These are phyloP conservation scores for Drosophila meridiana DNA, from an alignment of 2,888 invertebrate genomes.

Conservation along the genomic window DNA sequence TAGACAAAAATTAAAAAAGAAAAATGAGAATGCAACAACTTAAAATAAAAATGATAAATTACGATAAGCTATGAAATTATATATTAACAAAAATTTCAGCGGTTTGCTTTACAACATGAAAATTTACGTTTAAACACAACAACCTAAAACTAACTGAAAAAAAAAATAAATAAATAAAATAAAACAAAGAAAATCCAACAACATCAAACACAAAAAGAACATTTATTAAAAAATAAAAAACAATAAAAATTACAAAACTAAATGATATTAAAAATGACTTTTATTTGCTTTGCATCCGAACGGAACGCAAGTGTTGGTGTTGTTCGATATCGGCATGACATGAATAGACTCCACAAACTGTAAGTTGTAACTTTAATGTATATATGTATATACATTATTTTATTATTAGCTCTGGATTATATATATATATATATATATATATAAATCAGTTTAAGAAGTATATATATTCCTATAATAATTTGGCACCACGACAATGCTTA, in stretches of 20 bases:
- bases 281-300: conserved; percentile 9
- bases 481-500: no score
- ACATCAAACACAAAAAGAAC: conserved; percentile 56
- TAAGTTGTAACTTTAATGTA: no score
- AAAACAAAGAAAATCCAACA: conserved; percentile 59
- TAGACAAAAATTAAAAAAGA: conserved; percentile 21
- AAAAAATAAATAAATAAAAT: conserved; percentile 12
- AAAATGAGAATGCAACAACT: conserved; percentile 4
- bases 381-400: no score
- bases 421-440: no score
- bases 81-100: conserved; percentile 60
- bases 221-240: conserved; percentile 75
- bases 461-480: no score
- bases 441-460: no score
- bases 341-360: no score
- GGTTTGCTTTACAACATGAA: conserved; percentile 50
- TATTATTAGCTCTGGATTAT: no score
- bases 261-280: conserved; percentile 40
- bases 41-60: conserved; percentile 21
- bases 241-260: conserved; percentile 79
- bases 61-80: conserved; percentile 39
- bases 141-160: conserved; percentile 47
- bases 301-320: background rate
- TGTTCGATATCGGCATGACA: no score
- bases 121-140: conserved; percentile 46